A percentile compares a stretch with the other conserved stretches of the same genome.
These are phyloP conservation scores for Heliconius himera DNA, from an alignment of 1,140 invertebrate species.

Conservation along the genomic window DNA sequence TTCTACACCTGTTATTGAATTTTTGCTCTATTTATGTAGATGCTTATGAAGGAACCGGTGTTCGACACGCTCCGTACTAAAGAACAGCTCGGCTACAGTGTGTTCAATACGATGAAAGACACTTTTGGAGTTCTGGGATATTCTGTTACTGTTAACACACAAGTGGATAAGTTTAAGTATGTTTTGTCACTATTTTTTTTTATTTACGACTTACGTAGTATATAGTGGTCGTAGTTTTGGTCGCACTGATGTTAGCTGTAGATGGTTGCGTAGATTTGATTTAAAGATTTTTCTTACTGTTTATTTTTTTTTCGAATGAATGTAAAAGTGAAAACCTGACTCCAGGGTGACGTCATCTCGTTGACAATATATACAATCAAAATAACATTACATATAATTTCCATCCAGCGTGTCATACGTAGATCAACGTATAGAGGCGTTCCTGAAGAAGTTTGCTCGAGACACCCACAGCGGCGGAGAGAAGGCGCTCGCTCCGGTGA, in stretches of 20 bases:
- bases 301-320: too few species aligned
- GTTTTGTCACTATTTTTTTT: too few species aligned
- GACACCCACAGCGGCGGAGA: constrained; percentile 83
- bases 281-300: too few species aligned
- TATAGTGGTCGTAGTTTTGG: too few species aligned
- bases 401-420: constrained; percentile 83
- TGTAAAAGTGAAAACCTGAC: too few species aligned
- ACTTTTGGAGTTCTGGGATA: constrained; percentile 89
- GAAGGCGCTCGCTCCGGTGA: constrained; percentile 84
- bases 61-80: constrained; percentile 94
- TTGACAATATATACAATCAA: too few species aligned
- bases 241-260: too few species aligned
- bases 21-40: constrained; percentile 57
- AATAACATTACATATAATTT: too few species aligned
- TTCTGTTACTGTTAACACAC: constrained; percentile 87
- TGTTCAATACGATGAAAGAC: constrained; percentile 85
- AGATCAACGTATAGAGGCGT: constrained; percentile 88
- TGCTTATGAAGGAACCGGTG: constrained; percentile 92
- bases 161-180: constrained; percentile 86
- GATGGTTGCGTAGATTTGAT: too few species aligned
- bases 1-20: too few species aligned
- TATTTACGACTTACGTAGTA: too few species aligned
- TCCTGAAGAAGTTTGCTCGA: constrained; percentile 85
- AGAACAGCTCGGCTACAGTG: constrained; percentile 94
- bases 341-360: too few species aligned